Evolutionary conservation across 2,113 vertebrate genomes (phyloP), one percentile per base, ranked within the genome.

Genomic region (Otis tarda): DNA sequence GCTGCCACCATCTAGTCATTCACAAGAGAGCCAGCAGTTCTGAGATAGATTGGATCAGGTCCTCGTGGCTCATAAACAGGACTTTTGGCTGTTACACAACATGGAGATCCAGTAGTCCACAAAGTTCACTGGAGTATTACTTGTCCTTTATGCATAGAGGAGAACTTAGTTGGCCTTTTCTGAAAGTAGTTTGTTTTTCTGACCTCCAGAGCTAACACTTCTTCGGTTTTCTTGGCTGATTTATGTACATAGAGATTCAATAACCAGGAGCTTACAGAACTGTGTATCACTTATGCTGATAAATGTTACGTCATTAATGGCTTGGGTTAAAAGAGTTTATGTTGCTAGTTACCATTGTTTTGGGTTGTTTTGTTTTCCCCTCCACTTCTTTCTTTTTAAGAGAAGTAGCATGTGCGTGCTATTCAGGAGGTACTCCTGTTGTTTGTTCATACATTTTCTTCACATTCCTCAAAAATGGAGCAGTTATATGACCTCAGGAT

Each of bases 401-500:
- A 37, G 41, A 80, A 80, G 35, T 70, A 70, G 22, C 43, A 21
- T 35, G 9, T 49, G 19, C 30, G 4, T 90, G 50, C 45, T 61
- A 1, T 77, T 37, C 16, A 35, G 67, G 85, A 90, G n/a, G 20
- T 77, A 30, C 6, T 65, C 50, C 31, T 90, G 41, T 61, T 85
- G 57, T 49, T 87, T 83, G 22, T 81, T 92, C 45, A 5, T 71
- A 16, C 17, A 10, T 92, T 87, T 90, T 57, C 35, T 57, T 73
- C 75, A 45, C 57, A 50, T 88, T 80, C 67, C 67, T 93, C 70
- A 90, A 86, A 90, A 95, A 82, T 28, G 22, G 91, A 96, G 74
- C 91, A 87, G 80, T 82, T 91, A 35, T 10, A 49, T 87, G 94
- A 92, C 80, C 83, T 95, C 37, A 17, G 80, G 91, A 63, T 94